Evolutionary conservation across 2,888 invertebrate genomes (phyloP).

Genomic region (Drosophila kuntzei): DNA sequence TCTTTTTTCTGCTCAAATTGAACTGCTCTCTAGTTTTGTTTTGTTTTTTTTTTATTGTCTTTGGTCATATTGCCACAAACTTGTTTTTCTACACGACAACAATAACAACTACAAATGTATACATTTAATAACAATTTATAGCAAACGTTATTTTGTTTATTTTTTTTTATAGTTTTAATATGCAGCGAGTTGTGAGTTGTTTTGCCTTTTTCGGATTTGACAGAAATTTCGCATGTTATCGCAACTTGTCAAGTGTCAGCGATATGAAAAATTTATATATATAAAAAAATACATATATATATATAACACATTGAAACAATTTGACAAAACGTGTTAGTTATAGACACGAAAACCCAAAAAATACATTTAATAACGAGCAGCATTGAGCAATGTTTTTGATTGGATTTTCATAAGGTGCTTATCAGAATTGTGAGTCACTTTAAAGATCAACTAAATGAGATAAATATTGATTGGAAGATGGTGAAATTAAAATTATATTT

Average conservation of each 20-base stretch:
- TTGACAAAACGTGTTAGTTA: slow-evolving; percentile 61
- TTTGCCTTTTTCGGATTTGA: slow-evolving; percentile 47
- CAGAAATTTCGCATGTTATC: slow-evolving; percentile 77
- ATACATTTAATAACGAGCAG: slow-evolving; percentile 9
- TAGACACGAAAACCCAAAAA: slow-evolving; percentile 33
- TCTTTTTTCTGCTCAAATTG: neutral
- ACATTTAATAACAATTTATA: slow-evolving; percentile 65
- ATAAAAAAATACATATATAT: slow-evolving; percentile 12
- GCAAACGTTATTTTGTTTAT: slow-evolving; percentile 48
- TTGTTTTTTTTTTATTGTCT: slow-evolving; percentile 22
- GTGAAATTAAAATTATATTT: no score
- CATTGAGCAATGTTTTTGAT: slow-evolving; percentile 16
- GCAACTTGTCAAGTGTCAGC: slow-evolving; percentile 74
- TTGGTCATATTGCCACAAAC: slow-evolving; percentile 70
- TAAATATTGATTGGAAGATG: neutral
- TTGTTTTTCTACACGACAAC: slow-evolving; percentile 58
- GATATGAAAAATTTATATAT: slow-evolving; percentile 22
- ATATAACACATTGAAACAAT: slow-evolving; percentile 32
- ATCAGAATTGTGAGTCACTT: slow-evolving; percentile 43
- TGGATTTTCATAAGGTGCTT: slow-evolving; percentile 24
- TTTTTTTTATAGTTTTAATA: slow-evolving; percentile 62
- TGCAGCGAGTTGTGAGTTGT: slow-evolving; percentile 47
- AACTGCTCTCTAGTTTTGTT: slow-evolving; percentile 8
- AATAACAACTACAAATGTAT: slow-evolving; percentile 40
- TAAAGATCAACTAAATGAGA: slow-evolving; percentile 2